phyloP scores from a whole-genome alignment of 2,888 invertebrate genomes.

The Pasiphila rectangulata region DNA sequence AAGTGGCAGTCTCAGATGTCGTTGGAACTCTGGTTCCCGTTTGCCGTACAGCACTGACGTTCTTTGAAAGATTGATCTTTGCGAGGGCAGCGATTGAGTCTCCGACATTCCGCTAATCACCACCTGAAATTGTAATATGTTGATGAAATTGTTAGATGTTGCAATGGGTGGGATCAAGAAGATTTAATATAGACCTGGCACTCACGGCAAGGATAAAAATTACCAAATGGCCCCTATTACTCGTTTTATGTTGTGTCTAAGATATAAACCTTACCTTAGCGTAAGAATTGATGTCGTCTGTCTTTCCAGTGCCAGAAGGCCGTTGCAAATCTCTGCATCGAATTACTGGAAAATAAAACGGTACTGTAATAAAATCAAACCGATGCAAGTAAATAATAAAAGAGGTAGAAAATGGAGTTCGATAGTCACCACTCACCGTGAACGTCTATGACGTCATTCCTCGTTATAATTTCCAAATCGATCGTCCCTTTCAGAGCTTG shows the following conservation, averaged over 20 bases:
- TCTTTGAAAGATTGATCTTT: slow-evolving; percentile 84
- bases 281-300: slow-evolving; percentile 87
- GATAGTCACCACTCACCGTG: slow-evolving; percentile 85
- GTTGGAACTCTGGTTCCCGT: slow-evolving; percentile 88
- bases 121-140: slow-evolving; percentile 64
- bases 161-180: no score
- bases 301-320: slow-evolving; percentile 83
- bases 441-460: slow-evolving; percentile 82
- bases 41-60: slow-evolving; percentile 91
- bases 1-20: slow-evolving; percentile 86
- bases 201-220: no score
- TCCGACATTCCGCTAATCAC: slow-evolving; percentile 76
- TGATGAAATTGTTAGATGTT: background rate
- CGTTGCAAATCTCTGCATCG: slow-evolving; percentile 87
- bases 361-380: slow-evolving; percentile 3
- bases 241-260: no score
- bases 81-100: slow-evolving; percentile 63
- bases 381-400: slow-evolving; percentile 3
- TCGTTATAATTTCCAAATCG: slow-evolving; percentile 82
- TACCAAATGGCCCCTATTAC: no score
- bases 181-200: no score
- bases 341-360: slow-evolving; percentile 82
- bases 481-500: slow-evolving; percentile 79
- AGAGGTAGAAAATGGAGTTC: slow-evolving; percentile 28
- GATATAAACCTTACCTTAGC: slow-evolving; percentile 81